phyloP scores from a whole-genome alignment of 2,113 vertebrate species.

The Hiodon tergisus region DNA sequence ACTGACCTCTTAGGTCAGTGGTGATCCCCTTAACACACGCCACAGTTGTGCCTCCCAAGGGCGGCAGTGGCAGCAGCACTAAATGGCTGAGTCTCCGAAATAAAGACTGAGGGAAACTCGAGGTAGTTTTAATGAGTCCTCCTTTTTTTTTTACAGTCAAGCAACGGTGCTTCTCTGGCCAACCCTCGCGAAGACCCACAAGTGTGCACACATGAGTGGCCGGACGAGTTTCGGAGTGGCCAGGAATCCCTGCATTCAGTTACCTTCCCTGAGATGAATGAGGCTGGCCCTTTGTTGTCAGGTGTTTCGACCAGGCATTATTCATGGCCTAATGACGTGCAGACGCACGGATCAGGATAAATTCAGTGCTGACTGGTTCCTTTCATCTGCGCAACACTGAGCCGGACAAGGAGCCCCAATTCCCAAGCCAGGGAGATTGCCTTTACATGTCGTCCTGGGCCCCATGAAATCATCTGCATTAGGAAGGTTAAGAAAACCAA shows the following conservation, averaged over 20 bases:
- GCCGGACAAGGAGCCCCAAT: slow-evolving; percentile 17
- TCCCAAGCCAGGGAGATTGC: slow-evolving; percentile 29
- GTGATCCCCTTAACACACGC: too few species aligned
- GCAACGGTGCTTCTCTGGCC: too few species aligned
- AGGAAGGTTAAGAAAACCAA: slow-evolving; percentile 60
- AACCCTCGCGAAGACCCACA: not conserved
- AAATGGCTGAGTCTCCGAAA: too few species aligned
- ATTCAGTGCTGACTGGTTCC: not conserved
- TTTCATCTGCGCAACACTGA: slow-evolving; percentile 18
- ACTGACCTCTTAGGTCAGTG: too few species aligned
- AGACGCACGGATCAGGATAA: slow-evolving; percentile 23
- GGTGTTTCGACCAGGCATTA: slow-evolving; percentile 32
- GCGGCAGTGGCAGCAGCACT: too few species aligned
- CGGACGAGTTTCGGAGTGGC: not conserved
- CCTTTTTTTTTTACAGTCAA: too few species aligned
- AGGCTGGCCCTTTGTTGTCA: slow-evolving; percentile 5
- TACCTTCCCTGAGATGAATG: slow-evolving; percentile 15
- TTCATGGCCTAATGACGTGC: slow-evolving; percentile 44
- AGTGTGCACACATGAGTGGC: not conserved
- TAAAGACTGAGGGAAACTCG: too few species aligned
- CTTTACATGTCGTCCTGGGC: slow-evolving; percentile 45
- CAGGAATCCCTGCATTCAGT: slow-evolving; percentile 16
- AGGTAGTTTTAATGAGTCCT: too few species aligned
- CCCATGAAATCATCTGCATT: slow-evolving; percentile 58
- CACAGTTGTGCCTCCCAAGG: too few species aligned